Base-by-base conservation (phyloP, 2,888 invertebrate species). In the Cylloceria caligata region DNA sequence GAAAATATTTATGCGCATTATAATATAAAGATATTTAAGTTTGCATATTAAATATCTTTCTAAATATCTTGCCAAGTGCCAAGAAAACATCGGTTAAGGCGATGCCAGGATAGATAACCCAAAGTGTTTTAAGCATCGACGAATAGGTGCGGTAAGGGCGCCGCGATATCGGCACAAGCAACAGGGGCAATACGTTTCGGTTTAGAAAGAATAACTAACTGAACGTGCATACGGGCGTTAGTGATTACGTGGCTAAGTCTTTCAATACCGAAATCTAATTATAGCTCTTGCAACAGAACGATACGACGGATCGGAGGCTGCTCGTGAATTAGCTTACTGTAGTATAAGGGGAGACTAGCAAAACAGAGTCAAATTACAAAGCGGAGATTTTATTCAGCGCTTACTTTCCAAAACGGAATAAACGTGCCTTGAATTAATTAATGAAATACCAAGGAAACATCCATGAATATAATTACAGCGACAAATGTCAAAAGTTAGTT, bases 251-350 rank as follows among this genome's bases (percentile, higher is more conserved):
- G 62, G 62, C 45, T 64, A 72, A 80, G 69, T 81, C 79, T 81
- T 79, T 83, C 81, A 79, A 83, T 83, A 78, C 81, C 64, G 34
- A 75, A 83, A 79, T 79, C 83, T 83, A 83, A 81, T 83, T 81
- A 83, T 83, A 83, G 69, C 27, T 64, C 65, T 81, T 75, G 76
- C 76, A 80, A 55, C 76, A 71, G 68, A 65, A 55, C 80, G 64
- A 49, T 71, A 73, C 64, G 75, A 57, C 49, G 69, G 71, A 64
- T 65, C 60, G 64, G 55, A 42, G 34, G n/a, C 55, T 42, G 65
- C 30, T 45, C 30, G 79, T 55, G 52, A 62, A 68, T 68, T 62
- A 27, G 55, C 65, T 42, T 49, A 24, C 24, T 21, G 21, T 30
- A 30, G n/a, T 11, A 7, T 62, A 45, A 16, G 27, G 49, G 21